Percentiles rank a stretch among this genome's conserved stretches.
Conservation (phyloP, 1,140 invertebrate species). For the Holotrichia oblita region DNA sequence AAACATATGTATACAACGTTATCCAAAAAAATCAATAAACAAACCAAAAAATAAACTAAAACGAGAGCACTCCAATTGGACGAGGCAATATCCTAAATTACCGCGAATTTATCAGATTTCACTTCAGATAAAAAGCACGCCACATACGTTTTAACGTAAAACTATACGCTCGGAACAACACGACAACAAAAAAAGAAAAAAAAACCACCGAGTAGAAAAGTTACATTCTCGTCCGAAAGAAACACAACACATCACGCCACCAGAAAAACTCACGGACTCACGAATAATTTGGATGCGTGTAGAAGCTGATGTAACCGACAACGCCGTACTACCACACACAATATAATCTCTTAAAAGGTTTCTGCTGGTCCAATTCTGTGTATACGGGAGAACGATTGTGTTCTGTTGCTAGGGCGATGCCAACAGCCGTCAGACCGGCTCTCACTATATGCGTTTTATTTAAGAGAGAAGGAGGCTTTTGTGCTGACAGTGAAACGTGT, state of each 20-base stretch:
- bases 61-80: neutral
- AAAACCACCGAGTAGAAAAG: too few species aligned
- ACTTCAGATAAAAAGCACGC: neutral
- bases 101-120: neutral
- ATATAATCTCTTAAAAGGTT: conserved; percentile 40
- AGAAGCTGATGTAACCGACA: neutral
- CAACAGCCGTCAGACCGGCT: conserved; percentile 18
- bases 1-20: neutral
- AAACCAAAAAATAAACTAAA: neutral
- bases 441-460: neutral
- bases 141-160: neutral
- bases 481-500: conserved; percentile 37
- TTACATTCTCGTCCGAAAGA: neutral
- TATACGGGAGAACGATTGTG: conserved; percentile 9
- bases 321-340: neutral
- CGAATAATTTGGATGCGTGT: neutral
- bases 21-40: neutral
- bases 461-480: conserved; percentile 17
- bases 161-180: neutral
- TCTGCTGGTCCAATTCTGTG: conserved; percentile 24
- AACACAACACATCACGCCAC: neutral
- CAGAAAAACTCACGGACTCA: conserved; percentile 16
- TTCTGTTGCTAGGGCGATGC: conserved; percentile 37
- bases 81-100: neutral
- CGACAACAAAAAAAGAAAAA: too few species aligned